phyloP scores from a whole-genome alignment of 1,140 invertebrate genomes.

The Sarcophaga bullata region DNA sequence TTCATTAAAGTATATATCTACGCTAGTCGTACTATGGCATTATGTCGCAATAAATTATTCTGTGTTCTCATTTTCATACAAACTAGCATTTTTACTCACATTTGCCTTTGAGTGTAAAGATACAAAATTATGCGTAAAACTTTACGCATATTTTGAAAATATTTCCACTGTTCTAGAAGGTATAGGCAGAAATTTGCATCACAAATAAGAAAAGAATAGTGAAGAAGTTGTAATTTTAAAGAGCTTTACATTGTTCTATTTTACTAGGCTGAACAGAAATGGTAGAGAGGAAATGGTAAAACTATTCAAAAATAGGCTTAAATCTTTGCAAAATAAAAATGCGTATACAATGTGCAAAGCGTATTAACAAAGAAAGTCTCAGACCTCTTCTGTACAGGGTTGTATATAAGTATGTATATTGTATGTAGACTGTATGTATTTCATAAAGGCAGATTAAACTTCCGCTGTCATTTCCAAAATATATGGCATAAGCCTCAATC shows the following conservation, averaged over 20 bases:
- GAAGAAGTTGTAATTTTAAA: conserved; percentile 28
- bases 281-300: not conserved
- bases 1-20: no score
- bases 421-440: not conserved
- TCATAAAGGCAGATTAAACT: no score
- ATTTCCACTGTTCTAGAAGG: not conserved
- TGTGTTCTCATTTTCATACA: no score
- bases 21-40: no score
- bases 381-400: not conserved
- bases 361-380: not conserved
- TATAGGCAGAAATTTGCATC: not conserved
- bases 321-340: not conserved
- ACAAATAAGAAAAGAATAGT: no score
- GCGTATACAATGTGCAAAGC: not conserved
- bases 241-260: conserved; percentile 33
- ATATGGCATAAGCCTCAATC: no score
- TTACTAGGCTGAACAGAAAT: conserved; percentile 14
- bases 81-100: not conserved
- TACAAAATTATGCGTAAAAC: not conserved
- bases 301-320: not conserved
- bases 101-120: not conserved
- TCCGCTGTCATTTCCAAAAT: no score
- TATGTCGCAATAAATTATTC: no score
- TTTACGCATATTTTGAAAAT: conserved; percentile 18
- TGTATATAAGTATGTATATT: not conserved